These are phyloP conservation scores for Trimorus sp. DNA, from an alignment of 2,888 invertebrate species.

Conservation along the genomic window DNA sequence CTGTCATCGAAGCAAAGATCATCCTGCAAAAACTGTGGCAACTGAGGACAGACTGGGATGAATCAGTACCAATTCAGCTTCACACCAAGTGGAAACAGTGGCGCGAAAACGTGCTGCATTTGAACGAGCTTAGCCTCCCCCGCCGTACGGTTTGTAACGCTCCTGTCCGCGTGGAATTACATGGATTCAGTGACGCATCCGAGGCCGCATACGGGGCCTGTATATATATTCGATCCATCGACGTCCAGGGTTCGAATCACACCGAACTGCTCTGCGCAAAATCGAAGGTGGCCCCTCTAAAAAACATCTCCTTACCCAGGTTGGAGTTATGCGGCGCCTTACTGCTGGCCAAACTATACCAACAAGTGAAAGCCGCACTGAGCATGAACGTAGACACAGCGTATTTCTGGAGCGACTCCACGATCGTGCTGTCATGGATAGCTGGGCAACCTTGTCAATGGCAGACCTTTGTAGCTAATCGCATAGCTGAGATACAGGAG, in stretches of 20 bases:
- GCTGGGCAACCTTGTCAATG: slow-evolving; percentile 38
- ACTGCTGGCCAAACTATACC: neutral
- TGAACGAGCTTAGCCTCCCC: slow-evolving; percentile 8
- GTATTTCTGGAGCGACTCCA: slow-evolving; percentile 68
- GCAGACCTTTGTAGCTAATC: slow-evolving; percentile 34
- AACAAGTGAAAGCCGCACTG: neutral
- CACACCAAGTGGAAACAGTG: neutral
- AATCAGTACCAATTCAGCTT: slow-evolving; percentile 4
- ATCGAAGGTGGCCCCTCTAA: slow-evolving; percentile 7
- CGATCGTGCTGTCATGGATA: slow-evolving; percentile 67
- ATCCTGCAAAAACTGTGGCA: slow-evolving; percentile 22
- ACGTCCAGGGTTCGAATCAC: neutral
- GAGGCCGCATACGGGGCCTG: slow-evolving; percentile 21
- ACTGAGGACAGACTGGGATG: slow-evolving; percentile 26
- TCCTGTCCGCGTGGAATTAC: neutral
- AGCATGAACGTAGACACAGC: slow-evolving; percentile 4
- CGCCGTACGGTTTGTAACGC: neutral
- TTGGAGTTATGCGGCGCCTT: slow-evolving; percentile 4
- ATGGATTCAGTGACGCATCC: slow-evolving; percentile 49
- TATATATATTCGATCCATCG: slow-evolving; percentile 13
- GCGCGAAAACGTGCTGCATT: neutral
- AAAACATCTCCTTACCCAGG: slow-evolving; percentile 13
- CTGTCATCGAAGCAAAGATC: slow-evolving; percentile 3
- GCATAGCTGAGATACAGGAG: slow-evolving; percentile 29
- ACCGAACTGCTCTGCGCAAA: slow-evolving; percentile 11